These are phyloP conservation scores for Melikaiella ostensackeni DNA, from an alignment of 2,888 invertebrate genomes.

Conservation along the genomic window DNA sequence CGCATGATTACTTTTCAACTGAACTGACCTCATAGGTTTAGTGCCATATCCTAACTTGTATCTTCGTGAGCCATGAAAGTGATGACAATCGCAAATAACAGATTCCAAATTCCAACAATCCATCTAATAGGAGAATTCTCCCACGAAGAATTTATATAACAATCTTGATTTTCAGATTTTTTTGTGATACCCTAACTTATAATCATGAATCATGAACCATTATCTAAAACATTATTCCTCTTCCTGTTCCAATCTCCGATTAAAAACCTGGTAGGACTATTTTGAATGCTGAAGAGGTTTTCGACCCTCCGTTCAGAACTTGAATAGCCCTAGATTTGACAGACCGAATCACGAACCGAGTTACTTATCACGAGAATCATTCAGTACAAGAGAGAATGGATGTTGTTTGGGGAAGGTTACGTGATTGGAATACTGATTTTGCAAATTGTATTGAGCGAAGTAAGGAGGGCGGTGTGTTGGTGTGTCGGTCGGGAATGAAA, in stretches of 20 bases:
- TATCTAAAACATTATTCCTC: not conserved
- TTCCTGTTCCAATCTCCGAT: not conserved
- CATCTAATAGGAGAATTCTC: too few relatives aligned
- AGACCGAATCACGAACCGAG: not conserved
- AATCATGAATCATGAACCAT: not conserved
- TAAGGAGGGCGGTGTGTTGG: slow-evolving; percentile 4
- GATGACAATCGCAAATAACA: too few relatives aligned
- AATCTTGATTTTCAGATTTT: not conserved
- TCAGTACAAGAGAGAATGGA: not conserved
- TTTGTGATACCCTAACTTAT: not conserved
- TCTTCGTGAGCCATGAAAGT: not conserved
- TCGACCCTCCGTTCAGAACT: not conserved
- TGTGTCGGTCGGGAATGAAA: not conserved
- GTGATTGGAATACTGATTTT: slow-evolving; percentile 11
- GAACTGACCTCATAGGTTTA: not conserved
- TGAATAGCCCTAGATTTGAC: not conserved
- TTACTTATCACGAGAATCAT: not conserved
- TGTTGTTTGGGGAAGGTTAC: slow-evolving; percentile 27
- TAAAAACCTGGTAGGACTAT: not conserved
- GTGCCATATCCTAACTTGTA: not conserved
- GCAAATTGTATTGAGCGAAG: not conserved
- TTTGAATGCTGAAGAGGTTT: not conserved
- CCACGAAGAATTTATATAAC: too few relatives aligned
- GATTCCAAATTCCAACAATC: too few relatives aligned
- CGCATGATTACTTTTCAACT: too few relatives aligned